Base-by-base conservation (phyloP, 2,797 vertebrate genomes). In the Phalloptychus januarius region DNA sequence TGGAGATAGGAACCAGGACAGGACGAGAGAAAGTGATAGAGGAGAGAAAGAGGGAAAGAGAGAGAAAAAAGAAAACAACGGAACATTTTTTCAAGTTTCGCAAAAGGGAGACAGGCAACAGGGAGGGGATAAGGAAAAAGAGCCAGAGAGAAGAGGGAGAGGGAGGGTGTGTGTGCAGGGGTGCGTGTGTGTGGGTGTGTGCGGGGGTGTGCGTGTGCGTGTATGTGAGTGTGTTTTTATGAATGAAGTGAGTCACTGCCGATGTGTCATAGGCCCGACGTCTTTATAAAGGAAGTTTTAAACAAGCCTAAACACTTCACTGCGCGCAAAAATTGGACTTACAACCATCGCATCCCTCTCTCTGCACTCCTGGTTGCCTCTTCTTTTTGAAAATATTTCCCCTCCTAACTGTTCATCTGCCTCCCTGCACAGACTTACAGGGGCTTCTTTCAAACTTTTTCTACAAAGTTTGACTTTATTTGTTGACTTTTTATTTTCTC, bases 241-340 rank as follows among this genome's bases (percentile, higher is more conserved):
- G 95, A 96, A 96, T 96, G 96, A 96, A 96, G 95, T 96, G 95
- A 96, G 93, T 96, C 95, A 96, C 94, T 94, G 92, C 87, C 92
- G 94, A 96, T 96, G 96, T 96, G 96, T 96, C 96, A 96, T 96
- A 95, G 93, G 93, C 95, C 95, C 93, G 94, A 94, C 93, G 95
- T 96, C 96, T 96, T 96, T 96, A 96, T 96, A 96, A 96, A 96
- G 95, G 95, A 95, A 95, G 95, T 96, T 96, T 96, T 96, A 96
- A 96, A 96, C 96, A 96, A 96, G 96, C 95, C 96, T 96, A 96
- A 96, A 96, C 96, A 96, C 95, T 96, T 96, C 95, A 96, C 95
- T 94, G 93, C 94, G 95, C 95, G 95, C 95, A 96, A 95, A 95
- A 95, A 94, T 96, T 95, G 94, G 94, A 95, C 96, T 94, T 94